Evolutionary conservation across 2,113 vertebrate species (phyloP), one percentile per base, ranked within the genome.

Genomic region (Gallinago jamesoni): DNA sequence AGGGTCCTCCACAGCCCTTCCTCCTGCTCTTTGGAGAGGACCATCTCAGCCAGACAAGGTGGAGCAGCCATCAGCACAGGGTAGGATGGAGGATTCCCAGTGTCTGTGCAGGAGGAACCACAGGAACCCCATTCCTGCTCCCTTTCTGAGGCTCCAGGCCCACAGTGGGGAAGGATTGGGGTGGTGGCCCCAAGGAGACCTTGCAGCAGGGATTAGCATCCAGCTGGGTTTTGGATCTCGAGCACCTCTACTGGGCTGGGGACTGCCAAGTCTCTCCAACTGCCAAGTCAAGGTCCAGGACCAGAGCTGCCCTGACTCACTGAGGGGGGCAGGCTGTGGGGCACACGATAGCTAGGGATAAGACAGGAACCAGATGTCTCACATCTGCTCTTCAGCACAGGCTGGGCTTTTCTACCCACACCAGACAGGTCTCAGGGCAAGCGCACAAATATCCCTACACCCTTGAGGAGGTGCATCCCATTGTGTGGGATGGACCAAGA

Each of bases 211-310:
- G 8, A 5, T 14, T 16, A 23, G 37, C 48, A 75, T 35, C 25
- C 64, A 62, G 39, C 12, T 66, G 57, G 4, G 14, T 76, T 93
- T 83, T 62, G 55, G 48, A 64, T 22, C 74, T 76, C 2, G 0
- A 43, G 48, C 25, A 39, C 18, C 39, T 63, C 20, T 5, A 3
- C 12, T 27, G 19, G n/a, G 25, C 37, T 59, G 70, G 27, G 47
- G 14, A 28, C 0, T 0, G 35, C 23, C 27, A 22, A 39, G 20
- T 21, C 41, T 52, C 25, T 7, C 9, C 2, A 0, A 27, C 0
- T 0, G 35, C 22, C 27, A 22, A 35, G 20, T 24, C 45, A 37
- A n/a, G 21, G 30, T 35, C 21, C 53, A 33, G 62, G 33, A 43
- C 11, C 39, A 56, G 62, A 37, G 14, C 39, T 72, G 37, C 62